Evolutionary conservation across 2,113 vertebrate genomes (phyloP), one percentile per base, ranked within the genome.

Genomic region (Erinaceus europaeus): DNA sequence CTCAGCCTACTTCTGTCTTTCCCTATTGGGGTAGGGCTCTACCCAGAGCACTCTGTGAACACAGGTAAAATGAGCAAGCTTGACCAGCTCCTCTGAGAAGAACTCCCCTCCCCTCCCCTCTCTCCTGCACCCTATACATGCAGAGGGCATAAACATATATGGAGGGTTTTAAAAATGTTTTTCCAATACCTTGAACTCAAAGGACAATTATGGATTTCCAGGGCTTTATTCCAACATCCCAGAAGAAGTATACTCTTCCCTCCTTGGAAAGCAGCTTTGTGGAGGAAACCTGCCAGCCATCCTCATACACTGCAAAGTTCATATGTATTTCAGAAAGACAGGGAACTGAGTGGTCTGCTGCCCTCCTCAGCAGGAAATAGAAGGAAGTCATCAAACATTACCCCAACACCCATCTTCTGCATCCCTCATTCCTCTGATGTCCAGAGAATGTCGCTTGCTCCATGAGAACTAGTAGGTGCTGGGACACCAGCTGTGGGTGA

Each of bases 311-410:
- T 65, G 9, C 36, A 84, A 72, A 11, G 6, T 86, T 20, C 17
- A 90, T 92, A 94, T 95, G 67, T 83, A 92, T 88, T 95, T 92
- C 73, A 93, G 86, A 95, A 91, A 25, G 21, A 25, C 36, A 62
- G 52, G 27, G 29, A 55, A n/a, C 11, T 15, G n/a, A 36, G 50
- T 15, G 57, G 11, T 18, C 84, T 38, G 29, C 29, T 29, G 77
- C 20, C 50, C 52, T 79, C 38, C 53, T 25, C 50, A 78, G 27
- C 36, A 14, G 6, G n/a, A n/a, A n/a, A 12, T 29, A 46, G 23
- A 27, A 53, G 38, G 42, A 52, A 52, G 53, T 25, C 40, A 36
- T 67, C 61, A 53, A 14, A 42, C 27, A 44, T 23, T 32, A 65
- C 46, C 29, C n/a, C 27, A 23, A 67, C 40, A 13, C 4, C 34